These are phyloP conservation scores for Pyxicephalus adspersus DNA, from an alignment of 2,113 vertebrate genomes.

Conservation along the genomic window DNA sequence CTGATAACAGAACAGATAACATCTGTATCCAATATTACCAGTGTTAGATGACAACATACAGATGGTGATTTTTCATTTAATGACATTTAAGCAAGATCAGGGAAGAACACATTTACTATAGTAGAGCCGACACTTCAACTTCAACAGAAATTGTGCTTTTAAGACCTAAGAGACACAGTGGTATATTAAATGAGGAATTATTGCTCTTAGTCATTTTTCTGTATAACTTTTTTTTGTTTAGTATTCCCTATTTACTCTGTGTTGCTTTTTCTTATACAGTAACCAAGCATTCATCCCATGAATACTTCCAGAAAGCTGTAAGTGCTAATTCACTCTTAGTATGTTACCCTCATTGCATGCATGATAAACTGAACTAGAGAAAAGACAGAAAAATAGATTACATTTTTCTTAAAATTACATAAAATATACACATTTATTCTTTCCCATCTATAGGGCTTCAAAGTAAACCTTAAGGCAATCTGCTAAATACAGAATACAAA, in stretches of 20 bases:
- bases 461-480: too few relatives aligned
- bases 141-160: slow-evolving; percentile 16
- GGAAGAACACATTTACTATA: background rate
- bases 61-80: slow-evolving; percentile 16
- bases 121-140: slow-evolving; percentile 7
- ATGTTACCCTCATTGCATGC: background rate
- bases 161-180: slow-evolving; percentile 1
- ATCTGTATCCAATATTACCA: slow-evolving; percentile 1
- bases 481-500: too few relatives aligned
- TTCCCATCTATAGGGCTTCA: too few relatives aligned
- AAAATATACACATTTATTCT: too few relatives aligned
- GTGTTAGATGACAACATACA: slow-evolving; percentile 13
- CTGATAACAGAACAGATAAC: background rate
- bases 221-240: background rate
- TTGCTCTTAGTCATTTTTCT: background rate
- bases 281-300: background rate
- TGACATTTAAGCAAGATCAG: background rate
- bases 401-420: too few relatives aligned
- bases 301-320: background rate
- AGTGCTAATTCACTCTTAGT: background rate
- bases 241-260: background rate
- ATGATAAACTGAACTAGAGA: too few relatives aligned
- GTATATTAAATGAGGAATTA: background rate
- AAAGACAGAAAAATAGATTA: too few relatives aligned
- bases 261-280: background rate